These are phyloP conservation scores for Aphidoletes aphidimyza DNA, from an alignment of 2,888 invertebrate species.

Conservation along the genomic window DNA sequence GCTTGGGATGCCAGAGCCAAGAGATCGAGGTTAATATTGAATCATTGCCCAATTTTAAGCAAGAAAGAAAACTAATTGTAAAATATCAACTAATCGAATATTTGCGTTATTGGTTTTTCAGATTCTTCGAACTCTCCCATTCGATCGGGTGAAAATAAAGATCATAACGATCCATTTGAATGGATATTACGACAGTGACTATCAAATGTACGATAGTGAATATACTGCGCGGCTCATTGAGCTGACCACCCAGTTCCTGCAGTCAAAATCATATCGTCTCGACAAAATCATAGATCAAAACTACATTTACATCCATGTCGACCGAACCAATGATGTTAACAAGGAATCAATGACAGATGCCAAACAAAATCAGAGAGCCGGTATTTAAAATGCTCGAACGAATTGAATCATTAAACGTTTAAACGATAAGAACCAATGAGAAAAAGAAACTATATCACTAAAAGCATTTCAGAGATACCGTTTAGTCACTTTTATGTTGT, in stretches of 20 bases:
- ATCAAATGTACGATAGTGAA: constrained; percentile 3
- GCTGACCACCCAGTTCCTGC: constrained; percentile 65
- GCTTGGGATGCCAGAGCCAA: constrained; percentile 69
- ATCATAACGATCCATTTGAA: constrained; percentile 65
- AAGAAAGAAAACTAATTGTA: neutral
- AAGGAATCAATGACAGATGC: neutral
- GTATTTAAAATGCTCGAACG: neutral
- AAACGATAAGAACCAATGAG: neutral
- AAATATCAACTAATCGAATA: neutral
- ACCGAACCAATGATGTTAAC: constrained; percentile 57
- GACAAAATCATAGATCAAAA: constrained; percentile 65
- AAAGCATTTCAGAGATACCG: neutral
- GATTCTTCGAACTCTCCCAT: constrained; percentile 66
- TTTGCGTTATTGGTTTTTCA: constrained; percentile 57
- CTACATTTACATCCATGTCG: constrained; percentile 62
- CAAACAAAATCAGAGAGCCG: neutral
- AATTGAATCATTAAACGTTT: neutral
- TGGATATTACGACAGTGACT: constrained; percentile 56
- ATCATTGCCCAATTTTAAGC: neutral
- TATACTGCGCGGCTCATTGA: constrained; percentile 61
- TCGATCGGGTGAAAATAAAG: constrained; percentile 65
- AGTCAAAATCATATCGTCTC: constrained; percentile 65
- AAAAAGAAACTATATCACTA: neutral
- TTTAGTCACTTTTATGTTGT: constrained; percentile 28
- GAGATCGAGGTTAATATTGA: constrained; percentile 65